Percentiles rank a stretch among this genome's conserved stretches.
These are phyloP conservation scores for Cataglyphis rosenhaueri DNA, from an alignment of 2,888 invertebrate species.

Conservation along the genomic window DNA sequence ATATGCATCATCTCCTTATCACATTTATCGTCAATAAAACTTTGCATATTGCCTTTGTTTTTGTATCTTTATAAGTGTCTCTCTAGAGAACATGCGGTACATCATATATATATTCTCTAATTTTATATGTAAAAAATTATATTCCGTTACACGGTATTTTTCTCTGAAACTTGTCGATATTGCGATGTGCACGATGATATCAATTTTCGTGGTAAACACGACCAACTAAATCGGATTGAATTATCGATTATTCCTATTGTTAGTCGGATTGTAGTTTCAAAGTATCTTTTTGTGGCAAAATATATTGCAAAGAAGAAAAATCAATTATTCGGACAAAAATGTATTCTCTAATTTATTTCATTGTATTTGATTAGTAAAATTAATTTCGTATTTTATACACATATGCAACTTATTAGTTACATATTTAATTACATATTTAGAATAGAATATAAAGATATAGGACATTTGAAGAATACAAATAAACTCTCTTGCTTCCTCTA, in stretches of 20 bases:
- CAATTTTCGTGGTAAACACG: background rate
- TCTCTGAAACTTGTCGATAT: constrained; percentile 6
- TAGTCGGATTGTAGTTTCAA: background rate
- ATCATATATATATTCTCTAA: background rate
- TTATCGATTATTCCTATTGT: background rate
- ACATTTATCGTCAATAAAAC: constrained; percentile 24
- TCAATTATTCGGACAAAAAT: background rate
- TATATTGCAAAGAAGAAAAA: background rate
- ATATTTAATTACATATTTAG: background rate
- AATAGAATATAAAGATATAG: background rate
- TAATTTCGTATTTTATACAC: background rate
- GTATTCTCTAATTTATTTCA: background rate
- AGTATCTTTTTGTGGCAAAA: background rate
- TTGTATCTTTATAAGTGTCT: background rate
- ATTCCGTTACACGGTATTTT: background rate
- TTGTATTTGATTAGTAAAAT: background rate
- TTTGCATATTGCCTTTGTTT: background rate
- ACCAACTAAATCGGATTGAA: background rate
- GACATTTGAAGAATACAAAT: background rate
- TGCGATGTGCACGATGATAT: background rate
- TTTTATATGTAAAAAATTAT: background rate
- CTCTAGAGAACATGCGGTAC: background rate
- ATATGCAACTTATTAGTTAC: background rate
- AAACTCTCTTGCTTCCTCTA: background rate
- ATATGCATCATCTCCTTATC: constrained; percentile 3